Conservation (phyloP, 1,140 invertebrate genomes). For the Propsilocerus akamusi region DNA sequence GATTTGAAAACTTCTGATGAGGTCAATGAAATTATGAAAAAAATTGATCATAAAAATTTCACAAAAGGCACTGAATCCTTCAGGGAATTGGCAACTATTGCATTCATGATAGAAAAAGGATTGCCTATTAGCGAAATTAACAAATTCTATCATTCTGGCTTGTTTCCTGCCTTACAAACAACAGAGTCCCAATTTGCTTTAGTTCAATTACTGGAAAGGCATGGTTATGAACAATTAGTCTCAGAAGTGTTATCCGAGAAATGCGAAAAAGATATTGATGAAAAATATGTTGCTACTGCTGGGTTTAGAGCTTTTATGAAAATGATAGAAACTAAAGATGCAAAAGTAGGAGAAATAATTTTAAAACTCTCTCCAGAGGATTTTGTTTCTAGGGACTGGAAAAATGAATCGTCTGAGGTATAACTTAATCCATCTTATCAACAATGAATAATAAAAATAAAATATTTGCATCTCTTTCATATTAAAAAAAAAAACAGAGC, state of each 20-base stretch:
- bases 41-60: conserved; percentile 55
- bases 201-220: conserved; percentile 60
- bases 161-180: conserved; percentile 54
- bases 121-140: conserved; percentile 57
- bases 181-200: conserved; percentile 63
- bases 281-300: conserved; percentile 48
- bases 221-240: conserved; percentile 58
- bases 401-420: neutral
- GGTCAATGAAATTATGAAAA: conserved; percentile 52
- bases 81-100: conserved; percentile 61
- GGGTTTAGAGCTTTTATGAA: conserved; percentile 67
- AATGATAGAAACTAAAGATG: conserved; percentile 49
- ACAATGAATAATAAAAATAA: neutral
- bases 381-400: conserved; percentile 1
- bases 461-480: neutral
- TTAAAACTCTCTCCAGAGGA: conserved; percentile 26
- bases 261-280: conserved; percentile 47
- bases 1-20: conserved; percentile 29
- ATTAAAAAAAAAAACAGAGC: neutral
- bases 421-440: neutral
- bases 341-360: conserved; percentile 36
- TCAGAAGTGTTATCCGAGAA: conserved; percentile 63
- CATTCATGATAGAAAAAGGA: conserved; percentile 51
- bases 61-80: conserved; percentile 57
- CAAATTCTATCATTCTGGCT: conserved; percentile 52